Percentiles rank a stretch among this genome's conserved stretches.
phyloP scores from a whole-genome alignment of 2,888 invertebrate species.

The Hanleya hanleyi region DNA sequence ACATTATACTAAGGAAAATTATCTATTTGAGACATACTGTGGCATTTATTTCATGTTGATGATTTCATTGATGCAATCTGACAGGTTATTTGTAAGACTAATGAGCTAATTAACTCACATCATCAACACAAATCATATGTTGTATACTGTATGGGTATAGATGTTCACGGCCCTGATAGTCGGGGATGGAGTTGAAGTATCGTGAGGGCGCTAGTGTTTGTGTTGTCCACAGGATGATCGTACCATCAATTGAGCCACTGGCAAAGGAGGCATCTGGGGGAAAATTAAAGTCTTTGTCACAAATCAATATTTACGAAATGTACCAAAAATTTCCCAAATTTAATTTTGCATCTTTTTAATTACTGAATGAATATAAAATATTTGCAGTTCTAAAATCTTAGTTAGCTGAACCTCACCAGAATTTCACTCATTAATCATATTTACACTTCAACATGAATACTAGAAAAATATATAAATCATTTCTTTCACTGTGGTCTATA shows the following conservation, averaged over 20 bases:
- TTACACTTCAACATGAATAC: too few relatives aligned
- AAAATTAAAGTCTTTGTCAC: too few relatives aligned
- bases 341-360: too few relatives aligned
- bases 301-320: slow-evolving; percentile 9
- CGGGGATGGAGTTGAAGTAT: slow-evolving; percentile 56
- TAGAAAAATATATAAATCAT: too few relatives aligned
- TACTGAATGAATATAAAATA: too few relatives aligned
- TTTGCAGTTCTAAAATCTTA: too few relatives aligned
- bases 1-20: background rate
- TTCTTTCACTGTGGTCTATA: too few relatives aligned
- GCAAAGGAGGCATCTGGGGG: slow-evolving; percentile 63
- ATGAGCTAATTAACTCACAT: slow-evolving; percentile 44
- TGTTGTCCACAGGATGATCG: slow-evolving; percentile 62
- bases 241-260: slow-evolving; percentile 68
- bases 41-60: background rate
- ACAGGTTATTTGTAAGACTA: too few relatives aligned
- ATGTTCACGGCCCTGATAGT: slow-evolving; percentile 53
- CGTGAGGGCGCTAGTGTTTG: slow-evolving; percentile 50
- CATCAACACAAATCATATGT: slow-evolving; percentile 56
- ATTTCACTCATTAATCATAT: too few relatives aligned
- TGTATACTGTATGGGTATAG: slow-evolving; percentile 66
- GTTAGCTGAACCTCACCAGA: too few relatives aligned
- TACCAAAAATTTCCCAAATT: too few relatives aligned
- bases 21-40: background rate
- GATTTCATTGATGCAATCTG: background rate